Conservation (phyloP, 2,797 vertebrate species). For the Typhlichthys eigenmanni region DNA sequence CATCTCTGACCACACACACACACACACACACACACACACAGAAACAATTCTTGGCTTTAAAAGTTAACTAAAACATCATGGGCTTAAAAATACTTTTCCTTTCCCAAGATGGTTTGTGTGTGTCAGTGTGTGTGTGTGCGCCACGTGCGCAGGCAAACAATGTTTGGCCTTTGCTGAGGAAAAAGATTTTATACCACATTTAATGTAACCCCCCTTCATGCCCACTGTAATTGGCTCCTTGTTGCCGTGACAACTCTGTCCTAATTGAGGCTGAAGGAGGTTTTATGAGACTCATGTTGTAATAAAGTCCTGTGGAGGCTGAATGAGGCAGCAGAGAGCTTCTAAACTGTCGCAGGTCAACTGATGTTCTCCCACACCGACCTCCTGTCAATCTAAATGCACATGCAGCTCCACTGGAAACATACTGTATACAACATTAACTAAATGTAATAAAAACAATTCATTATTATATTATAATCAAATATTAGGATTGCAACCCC, state of each 20-base stretch:
- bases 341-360: too few relatives aligned
- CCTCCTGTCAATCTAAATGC: too few relatives aligned
- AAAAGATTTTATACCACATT: neutral
- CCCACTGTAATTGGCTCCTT: constrained; percentile 6
- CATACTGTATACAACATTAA: too few relatives aligned
- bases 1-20: constrained; percentile 1
- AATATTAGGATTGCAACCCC: too few relatives aligned
- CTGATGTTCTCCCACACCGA: too few relatives aligned
- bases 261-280: constrained; percentile 18
- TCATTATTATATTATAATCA: too few relatives aligned
- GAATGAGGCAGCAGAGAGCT: neutral
- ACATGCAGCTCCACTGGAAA: too few relatives aligned
- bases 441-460: too few relatives aligned
- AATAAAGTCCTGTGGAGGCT: constrained; percentile 18
- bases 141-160: neutral
- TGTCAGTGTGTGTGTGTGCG: neutral
- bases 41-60: neutral
- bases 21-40: constrained; percentile 19
- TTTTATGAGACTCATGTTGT: constrained; percentile 5
- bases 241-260: neutral
- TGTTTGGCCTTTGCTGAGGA: neutral
- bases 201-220: neutral
- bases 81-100: neutral
- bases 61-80: neutral
- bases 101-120: neutral